Evolutionary conservation across 2,113 vertebrate species (phyloP), one percentile per base, ranked within the genome.

Genomic region (Oryctolagus cuniculus): DNA sequence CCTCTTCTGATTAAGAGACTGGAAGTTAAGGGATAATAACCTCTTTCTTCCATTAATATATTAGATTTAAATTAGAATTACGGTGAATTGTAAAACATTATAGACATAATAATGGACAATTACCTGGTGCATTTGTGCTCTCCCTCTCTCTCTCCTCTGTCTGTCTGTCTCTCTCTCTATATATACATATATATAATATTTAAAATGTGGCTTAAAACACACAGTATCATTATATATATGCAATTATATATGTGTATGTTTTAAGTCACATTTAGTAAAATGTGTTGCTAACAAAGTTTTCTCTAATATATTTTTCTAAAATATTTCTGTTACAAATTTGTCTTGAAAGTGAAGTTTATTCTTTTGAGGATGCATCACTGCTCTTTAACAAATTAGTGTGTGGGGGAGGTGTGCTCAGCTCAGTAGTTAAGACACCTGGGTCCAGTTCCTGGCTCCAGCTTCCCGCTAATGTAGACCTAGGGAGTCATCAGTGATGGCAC

Each of bases 301-400:
- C 11, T 6, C 21, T 44, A 78, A 66, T 21, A 22, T 49, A 6
- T 58, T 69, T 61, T 44, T 69, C 34, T 64, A 64, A 81, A 63
- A 55, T 90, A 34, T 34, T 17, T 55, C 24, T 44, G 51, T 34
- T 29, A 3, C 13, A 70, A 81, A 36, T 27, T 74, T 81, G 12
- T 25, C 12, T 27, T 77, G 6, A 93, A 95, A 78, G 64, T 27
- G 66, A 87, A 90, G 87, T n/a, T 69, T 11, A 87, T n/a, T 19
- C 1, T 89, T 51, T 22, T 27, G 51, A 53, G 25, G 27, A 85
- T 8, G 55, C 80, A 81, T 49, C 7, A n/a, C 19, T 77, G 1
- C 4, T 63, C 15, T 80, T 87, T n/a, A 61, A 38, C 38, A 38
- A 5, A 38, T 38, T 38, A 38, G 38, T 38, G 38, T 38, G 38